These are phyloP conservation scores for Drosophila emarginata DNA, from an alignment of 2,888 invertebrate species.

Conservation along the genomic window DNA sequence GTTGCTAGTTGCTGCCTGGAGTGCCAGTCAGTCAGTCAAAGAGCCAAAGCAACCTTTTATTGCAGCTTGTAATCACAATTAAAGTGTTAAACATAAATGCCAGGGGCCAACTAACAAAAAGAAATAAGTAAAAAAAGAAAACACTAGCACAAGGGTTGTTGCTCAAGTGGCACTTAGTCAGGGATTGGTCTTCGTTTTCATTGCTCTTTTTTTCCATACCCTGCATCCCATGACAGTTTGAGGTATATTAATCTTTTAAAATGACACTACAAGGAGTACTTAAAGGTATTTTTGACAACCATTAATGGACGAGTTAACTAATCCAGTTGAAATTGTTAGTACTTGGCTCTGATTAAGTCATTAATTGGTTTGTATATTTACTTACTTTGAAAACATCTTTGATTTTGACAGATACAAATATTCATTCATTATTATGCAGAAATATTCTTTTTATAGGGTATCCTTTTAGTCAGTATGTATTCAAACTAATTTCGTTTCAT, in stretches of 20 bases:
- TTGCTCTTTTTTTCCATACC: not conserved
- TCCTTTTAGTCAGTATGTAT: not conserved
- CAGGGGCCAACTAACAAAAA: constrained; percentile 59
- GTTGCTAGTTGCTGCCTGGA: constrained; percentile 55
- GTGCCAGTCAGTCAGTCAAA: constrained; percentile 57
- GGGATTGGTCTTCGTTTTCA: constrained; percentile 40
- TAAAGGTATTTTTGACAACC: too few species aligned
- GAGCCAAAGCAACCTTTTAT: constrained; percentile 42
- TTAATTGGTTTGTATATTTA: too few species aligned
- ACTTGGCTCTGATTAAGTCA: too few species aligned
- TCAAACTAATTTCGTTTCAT: not conserved
- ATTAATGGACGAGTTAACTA: too few species aligned
- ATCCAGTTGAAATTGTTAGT: too few species aligned
- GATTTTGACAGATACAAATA: too few species aligned
- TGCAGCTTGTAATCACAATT: constrained; percentile 79
- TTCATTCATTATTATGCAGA: too few species aligned
- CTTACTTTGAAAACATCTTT: too few species aligned
- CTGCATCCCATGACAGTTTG: not conserved
- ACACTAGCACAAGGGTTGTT: constrained; percentile 59
- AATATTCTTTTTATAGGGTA: not conserved
- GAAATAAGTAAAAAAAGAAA: constrained; percentile 11
- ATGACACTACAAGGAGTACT: too few species aligned
- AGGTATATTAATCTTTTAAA: not conserved
- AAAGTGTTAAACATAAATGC: constrained; percentile 79
- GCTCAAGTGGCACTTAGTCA: constrained; percentile 52